Base-by-base conservation (phyloP, 2,113 vertebrate genomes). In the Rhinoptilus africanus region DNA sequence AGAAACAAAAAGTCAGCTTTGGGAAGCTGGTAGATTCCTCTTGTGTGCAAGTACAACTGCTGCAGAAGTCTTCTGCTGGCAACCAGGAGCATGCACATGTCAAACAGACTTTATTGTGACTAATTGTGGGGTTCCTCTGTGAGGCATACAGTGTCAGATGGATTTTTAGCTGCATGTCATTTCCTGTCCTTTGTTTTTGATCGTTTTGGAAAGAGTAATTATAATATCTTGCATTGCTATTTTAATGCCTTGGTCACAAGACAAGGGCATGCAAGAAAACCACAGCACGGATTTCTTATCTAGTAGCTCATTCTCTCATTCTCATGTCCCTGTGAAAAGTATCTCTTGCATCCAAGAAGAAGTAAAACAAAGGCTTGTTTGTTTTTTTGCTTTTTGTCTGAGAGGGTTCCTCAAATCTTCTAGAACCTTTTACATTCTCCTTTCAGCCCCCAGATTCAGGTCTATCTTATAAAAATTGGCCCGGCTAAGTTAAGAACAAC, bases 171-270 rank as follows among this genome's bases (percentile, higher is more conserved):
- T 72, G 28, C 21, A 3, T 77, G 35, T 76, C 8, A 8, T 89
- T 96, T 94, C 94, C 94, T 69, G 56, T 48, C 22, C 43, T 91
- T 78, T 75, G 17, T 7, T 82, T 93, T 76, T 53, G n/a, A 41
- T 76, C 34, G 18, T 73, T 95, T 91, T 66, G 53, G 45, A 47
- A 76, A 82, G 35, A 87, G 8, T 53, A 35, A 84, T 93, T 92
- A 83, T 54, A 90, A 22, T 51, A 28, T 57, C 27, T 67, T 68
- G 19, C 26, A 45, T 32, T 81, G 59, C 6, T 94, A 22, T 75
- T 87, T 93, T 93, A 75, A 56, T 80, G 90, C 30, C 39, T 68
- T 76, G 51, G 30, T 94, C 92, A 95, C 76, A 95, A 85, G 94
- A 93, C 62, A 82, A 89, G 53, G 16, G 37, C 76, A 89, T 67